Base-by-base conservation (phyloP, 2,797 vertebrate genomes). In the Hylomyscus alleni region DNA sequence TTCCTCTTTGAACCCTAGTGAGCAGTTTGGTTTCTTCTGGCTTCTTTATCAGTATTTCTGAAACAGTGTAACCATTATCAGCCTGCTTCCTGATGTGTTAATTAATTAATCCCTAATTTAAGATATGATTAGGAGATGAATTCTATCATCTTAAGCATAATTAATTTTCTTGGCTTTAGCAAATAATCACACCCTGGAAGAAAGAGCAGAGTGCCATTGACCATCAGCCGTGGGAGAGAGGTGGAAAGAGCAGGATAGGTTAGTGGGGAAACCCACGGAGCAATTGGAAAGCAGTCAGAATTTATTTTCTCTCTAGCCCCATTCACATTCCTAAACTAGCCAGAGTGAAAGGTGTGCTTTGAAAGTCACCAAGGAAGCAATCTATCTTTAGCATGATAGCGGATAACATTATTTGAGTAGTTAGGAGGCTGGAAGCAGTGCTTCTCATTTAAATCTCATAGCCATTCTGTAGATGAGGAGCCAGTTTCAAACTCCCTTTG, bases 51-150 rank as follows among this genome's bases (percentile, higher is more conserved):
- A 78, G 67, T 80, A 47, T 90, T 95, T 97, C 88, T 94, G 37
- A 86, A 52, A 90, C 72, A 72, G 37, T 91, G 90, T 87, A 88
- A 80, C 34, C 26, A 94, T 80, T 95, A 91, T 86, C 84, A 96
- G 88, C n/a, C 81, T 93, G 65, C 77, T 50, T 73, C 80, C 65
- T 93, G 40, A 67, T 62, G n/a, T 95, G 47, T 81, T 95, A 95
- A 92, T 93, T 96, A 96, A 96, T 95, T 84, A 90, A 82, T 90
- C 67, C 47, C 60, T 90, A 89, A 89, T 94, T 44, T 77, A 84
- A 94, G 62, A 90, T 76, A 20, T 12, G 19, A 47, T 89, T 78
- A 93, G 52, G 26, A 96, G 60, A 90, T 96, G 44, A 91, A 83
- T n/a, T 56, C 14, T 90, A 37, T 95, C 14, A 52, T 88, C 54